Evolutionary conservation across 2,888 invertebrate genomes (phyloP), one percentile per base, ranked within the genome.

Genomic region (Hirtodrosophila cameraria): DNA sequence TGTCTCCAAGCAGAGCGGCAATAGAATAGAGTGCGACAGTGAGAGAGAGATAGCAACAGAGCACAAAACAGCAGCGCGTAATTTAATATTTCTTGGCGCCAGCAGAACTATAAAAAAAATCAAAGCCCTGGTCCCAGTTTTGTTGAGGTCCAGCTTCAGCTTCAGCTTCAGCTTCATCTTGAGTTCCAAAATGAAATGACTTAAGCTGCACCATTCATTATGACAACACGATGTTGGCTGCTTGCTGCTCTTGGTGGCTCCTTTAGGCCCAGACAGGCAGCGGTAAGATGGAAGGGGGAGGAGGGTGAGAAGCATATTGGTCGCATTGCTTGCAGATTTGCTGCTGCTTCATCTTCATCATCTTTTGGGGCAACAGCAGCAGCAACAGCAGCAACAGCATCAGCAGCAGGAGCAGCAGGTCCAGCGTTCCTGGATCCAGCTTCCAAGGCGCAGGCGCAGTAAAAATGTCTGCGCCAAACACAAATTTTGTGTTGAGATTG

Each of bases 31-130:
- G 11, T 11, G 41, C n/a, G 23, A 38, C 23, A 42, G 11, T 15
- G 15, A 25, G 31, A 15, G 27, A 9, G 30, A 2, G 3, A 23
- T 43, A 16, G 9, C 6, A 2, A 57, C 45, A 30, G 57, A 35
- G 38, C 52, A 53, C 39, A 38, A 41, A 82, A 82, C 82, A 76
- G 86, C 82, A 86, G 82, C 86, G 67, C 70, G 89, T 89, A 89
- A 89, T 89, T 88, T 89, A 89, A 89, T 89, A 89, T 89, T 89
- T 89, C 82, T 85, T 89, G 89, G 89, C 89, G 89, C 89, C 89
- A 89, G 86, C 70, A 84, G 69, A 85, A 82, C 87, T 86, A 89
- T 89, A 89, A 89, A 88, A 88, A 87, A 85, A 73, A 67, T 42
- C 49, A 52, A 65, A 55, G 59, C 53, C 57, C 55, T 36, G 52